A percentile compares a stretch with the other conserved stretches of the same genome.
These are phyloP conservation scores for Drosophila punjabiensis DNA, from an alignment of 1,140 invertebrate genomes.

Conservation along the genomic window DNA sequence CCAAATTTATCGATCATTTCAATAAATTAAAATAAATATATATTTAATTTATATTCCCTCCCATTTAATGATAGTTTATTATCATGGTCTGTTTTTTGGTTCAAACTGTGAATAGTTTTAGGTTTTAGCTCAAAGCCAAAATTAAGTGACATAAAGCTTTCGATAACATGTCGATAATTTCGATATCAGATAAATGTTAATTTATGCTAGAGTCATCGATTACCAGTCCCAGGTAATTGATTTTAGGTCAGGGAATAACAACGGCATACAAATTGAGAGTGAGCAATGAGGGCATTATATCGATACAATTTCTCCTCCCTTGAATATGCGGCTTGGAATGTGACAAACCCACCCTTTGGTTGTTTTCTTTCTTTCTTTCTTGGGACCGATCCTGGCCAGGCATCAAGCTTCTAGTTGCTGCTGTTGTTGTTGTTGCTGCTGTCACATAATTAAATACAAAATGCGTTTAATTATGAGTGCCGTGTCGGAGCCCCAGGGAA, in stretches of 20 bases:
- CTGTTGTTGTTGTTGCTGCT: conserved; percentile 13
- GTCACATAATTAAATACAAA: conserved; percentile 61
- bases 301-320: background rate
- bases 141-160: background rate
- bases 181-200: background rate
- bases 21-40: too few relatives aligned
- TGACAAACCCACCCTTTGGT: background rate
- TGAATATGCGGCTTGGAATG: conserved; percentile 4
- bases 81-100: too few relatives aligned
- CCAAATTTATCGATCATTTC: too few relatives aligned
- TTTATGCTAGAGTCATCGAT: background rate
- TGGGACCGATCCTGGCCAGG: background rate
- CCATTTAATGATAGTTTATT: too few relatives aligned
- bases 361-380: background rate
- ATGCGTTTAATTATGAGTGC: conserved; percentile 62
- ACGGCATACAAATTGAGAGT: background rate
- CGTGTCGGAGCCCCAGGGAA: conserved; percentile 49
- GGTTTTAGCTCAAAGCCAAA: too few relatives aligned
- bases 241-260: background rate
- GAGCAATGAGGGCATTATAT: background rate
- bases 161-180: background rate
- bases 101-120: too few relatives aligned
- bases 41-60: too few relatives aligned
- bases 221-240: too few relatives aligned
- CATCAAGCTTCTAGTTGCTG: background rate